Evolutionary conservation across 1,140 invertebrate genomes (phyloP).

Genomic region (Saxidomus purpurata): DNA sequence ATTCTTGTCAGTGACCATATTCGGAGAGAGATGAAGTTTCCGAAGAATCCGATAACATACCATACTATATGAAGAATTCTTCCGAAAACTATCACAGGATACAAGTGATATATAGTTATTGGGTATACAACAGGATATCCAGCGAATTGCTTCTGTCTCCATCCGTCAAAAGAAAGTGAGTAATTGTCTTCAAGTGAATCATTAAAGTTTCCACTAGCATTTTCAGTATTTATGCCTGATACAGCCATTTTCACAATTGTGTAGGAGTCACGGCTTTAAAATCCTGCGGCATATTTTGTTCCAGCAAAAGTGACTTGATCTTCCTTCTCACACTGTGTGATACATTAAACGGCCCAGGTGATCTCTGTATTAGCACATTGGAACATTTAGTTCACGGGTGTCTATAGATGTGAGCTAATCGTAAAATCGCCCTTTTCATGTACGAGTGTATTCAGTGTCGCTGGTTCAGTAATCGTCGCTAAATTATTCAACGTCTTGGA

Average conservation of each 20-base stretch:
- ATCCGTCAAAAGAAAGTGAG: not conserved
- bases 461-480: too few species aligned
- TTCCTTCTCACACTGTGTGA: too few species aligned
- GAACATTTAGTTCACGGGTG: too few species aligned
- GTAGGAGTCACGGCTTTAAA: not conserved
- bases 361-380: too few species aligned
- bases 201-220: not conserved
- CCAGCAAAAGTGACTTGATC: too few species aligned
- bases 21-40: conserved; percentile 78
- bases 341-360: too few species aligned
- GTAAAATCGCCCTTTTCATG: too few species aligned
- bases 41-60: conserved; percentile 81
- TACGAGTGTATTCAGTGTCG: too few species aligned
- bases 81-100: conserved; percentile 10
- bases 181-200: not conserved
- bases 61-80: conserved; percentile 62
- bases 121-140: conserved; percentile 22
- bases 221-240: not conserved
- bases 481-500: too few species aligned
- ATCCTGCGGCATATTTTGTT: too few species aligned
- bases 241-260: too few species aligned
- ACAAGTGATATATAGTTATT: conserved; percentile 43
- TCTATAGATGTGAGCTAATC: too few species aligned
- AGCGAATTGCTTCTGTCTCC: not conserved
- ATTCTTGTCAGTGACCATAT: conserved; percentile 81